These are phyloP conservation scores for Stylophora pistillata DNA, from an alignment of 64 coral and sea anemone genomes.

Conservation along the genomic window DNA sequence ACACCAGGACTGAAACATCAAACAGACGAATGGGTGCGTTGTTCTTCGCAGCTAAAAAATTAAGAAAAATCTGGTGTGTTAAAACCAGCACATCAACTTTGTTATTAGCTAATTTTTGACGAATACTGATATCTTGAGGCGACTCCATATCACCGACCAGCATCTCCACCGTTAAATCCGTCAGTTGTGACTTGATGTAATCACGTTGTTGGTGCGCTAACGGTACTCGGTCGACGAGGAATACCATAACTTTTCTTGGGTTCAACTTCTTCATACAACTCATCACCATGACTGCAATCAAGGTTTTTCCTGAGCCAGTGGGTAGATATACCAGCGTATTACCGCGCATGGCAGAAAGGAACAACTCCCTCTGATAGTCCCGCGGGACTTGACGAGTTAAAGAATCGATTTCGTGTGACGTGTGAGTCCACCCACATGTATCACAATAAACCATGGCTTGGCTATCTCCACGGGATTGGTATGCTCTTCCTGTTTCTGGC, in stretches of 20 bases:
- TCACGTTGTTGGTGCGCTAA: constrained; percentile 85
- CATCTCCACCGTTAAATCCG: constrained; percentile 55
- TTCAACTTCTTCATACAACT: constrained; percentile 91
- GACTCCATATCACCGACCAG: constrained; percentile 60
- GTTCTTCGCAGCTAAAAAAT: constrained; percentile 53
- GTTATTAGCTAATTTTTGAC: constrained; percentile 48
- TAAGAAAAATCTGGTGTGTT: constrained; percentile 83
- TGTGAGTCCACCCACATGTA: constrained; percentile 5
- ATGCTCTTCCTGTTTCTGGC: too few species aligned
- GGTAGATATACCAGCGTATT: constrained; percentile 55
- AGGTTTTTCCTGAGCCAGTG: constrained; percentile 91
- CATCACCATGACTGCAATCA: constrained; percentile 83
- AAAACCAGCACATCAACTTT: constrained; percentile 73
- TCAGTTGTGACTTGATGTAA: constrained; percentile 71
- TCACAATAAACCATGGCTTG: constrained; percentile 80
- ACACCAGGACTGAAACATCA: constrained; percentile 74
- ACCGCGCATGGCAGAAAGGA: constrained; percentile 59
- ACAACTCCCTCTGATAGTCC: constrained; percentile 87
- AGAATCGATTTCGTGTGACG: constrained; percentile 37
- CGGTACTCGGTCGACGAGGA: constrained; percentile 81
- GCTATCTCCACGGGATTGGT: background rate
- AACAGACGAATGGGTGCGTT: constrained; percentile 41
- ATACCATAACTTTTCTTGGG: constrained; percentile 77
- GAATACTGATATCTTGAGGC: constrained; percentile 23
- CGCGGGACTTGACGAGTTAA: constrained; percentile 63